phyloP scores from a whole-genome alignment of 2,888 invertebrate genomes.

The Tanypteryx hageni region DNA sequence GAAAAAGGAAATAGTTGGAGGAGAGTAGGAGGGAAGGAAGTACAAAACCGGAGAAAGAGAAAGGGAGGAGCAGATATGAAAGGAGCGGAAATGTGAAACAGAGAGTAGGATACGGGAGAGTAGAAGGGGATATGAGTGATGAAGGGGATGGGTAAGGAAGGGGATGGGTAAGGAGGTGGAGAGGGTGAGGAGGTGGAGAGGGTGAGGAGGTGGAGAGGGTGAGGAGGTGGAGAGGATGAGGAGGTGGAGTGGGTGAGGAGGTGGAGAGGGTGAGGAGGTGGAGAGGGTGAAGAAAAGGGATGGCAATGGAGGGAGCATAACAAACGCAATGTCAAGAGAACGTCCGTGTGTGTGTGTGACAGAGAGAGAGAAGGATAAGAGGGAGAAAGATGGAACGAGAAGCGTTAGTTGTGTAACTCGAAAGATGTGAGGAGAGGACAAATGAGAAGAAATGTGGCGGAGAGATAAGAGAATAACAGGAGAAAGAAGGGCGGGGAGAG shows the following conservation, averaged over 20 bases:
- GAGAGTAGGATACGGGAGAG: constrained; percentile 43
- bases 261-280: too few species aligned
- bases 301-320: too few species aligned
- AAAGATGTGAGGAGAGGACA: constrained; percentile 45
- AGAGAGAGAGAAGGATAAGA: background rate
- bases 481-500: background rate
- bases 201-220: constrained; percentile 69
- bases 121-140: background rate
- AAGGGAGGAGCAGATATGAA: background rate
- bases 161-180: too few species aligned
- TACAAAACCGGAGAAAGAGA: background rate
- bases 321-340: too few species aligned
- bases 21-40: background rate
- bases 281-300: too few species aligned
- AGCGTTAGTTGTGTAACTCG: background rate
- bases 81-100: background rate
- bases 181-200: too few species aligned
- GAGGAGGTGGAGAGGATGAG: background rate
- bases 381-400: background rate
- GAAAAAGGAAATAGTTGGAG: background rate
- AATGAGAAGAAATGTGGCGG: background rate
- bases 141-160: too few species aligned
- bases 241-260: too few species aligned
- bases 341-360: too few species aligned
- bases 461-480: background rate